Conservation (phyloP, 2,797 vertebrate genomes). For the Linurgus olivaceus region DNA sequence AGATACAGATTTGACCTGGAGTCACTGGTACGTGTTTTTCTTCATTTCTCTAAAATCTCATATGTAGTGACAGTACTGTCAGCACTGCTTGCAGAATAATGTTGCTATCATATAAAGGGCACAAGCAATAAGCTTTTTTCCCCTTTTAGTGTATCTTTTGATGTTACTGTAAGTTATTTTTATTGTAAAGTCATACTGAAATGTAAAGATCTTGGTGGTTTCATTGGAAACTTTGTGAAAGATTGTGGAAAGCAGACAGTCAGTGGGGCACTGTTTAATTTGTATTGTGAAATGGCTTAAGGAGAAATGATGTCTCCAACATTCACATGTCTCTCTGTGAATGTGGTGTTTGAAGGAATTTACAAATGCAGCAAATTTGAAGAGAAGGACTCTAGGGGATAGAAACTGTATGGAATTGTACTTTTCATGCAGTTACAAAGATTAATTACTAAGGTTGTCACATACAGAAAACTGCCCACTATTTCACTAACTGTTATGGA, state of each 20-base stretch:
- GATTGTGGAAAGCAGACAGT: neutral
- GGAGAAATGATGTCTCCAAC: neutral
- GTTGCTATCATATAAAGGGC: neutral
- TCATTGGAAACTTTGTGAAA: neutral
- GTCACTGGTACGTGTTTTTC: rapidly evolving
- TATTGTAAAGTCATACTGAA: neutral
- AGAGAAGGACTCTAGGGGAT: neutral
- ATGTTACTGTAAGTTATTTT: neutral
- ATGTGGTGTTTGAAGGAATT: neutral
- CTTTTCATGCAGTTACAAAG: neutral
- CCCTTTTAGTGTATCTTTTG: neutral
- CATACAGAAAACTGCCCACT: neutral
- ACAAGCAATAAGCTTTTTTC: neutral
- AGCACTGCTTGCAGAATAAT: neutral
- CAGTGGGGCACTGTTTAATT: neutral
- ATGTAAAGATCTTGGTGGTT: neutral
- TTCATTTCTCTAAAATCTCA: neutral
- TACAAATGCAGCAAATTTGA: neutral
- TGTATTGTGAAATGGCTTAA: neutral
- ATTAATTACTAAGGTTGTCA: neutral
- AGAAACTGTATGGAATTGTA: neutral
- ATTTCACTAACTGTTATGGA: neutral
- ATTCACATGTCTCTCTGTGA: neutral
- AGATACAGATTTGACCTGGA: neutral
- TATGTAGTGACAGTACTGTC: neutral